A percentile compares a stretch with the other conserved stretches of the same genome.
Evolutionary conservation across 1,140 invertebrate species (phyloP).

Genomic region (Bombus pyrosoma): DNA sequence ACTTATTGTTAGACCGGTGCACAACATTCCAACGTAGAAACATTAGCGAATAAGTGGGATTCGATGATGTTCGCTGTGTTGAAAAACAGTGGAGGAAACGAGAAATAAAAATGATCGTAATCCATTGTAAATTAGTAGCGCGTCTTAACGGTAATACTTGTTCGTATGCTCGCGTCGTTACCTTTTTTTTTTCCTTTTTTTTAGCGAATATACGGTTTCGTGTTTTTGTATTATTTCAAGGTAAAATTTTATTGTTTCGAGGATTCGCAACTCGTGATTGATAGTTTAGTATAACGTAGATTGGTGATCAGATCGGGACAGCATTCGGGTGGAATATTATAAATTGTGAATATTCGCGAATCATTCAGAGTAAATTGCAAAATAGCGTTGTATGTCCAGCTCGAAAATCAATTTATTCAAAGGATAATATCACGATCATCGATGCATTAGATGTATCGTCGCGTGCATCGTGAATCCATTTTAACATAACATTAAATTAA

Average conservation of each 20-base stretch:
- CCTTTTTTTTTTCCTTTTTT: too few species aligned
- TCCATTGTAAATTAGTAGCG: neutral
- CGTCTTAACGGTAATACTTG: conserved; percentile 59
- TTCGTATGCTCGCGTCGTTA: conserved; percentile 66
- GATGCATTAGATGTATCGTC: neutral
- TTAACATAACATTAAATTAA: conserved; percentile 8
- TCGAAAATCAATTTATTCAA: neutral
- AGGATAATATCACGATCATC: neutral
- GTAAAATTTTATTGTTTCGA: conserved; percentile 15
- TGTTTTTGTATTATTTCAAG: conserved; percentile 64
- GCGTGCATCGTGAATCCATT: conserved; percentile 10
- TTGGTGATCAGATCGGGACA: neutral
- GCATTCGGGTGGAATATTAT: neutral
- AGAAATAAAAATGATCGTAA: neutral
- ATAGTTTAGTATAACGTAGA: too few species aligned
- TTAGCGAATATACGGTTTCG: conserved; percentile 75
- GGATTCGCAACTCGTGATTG: conserved; percentile 8
- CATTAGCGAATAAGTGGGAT: conserved; percentile 40
- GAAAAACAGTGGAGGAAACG: neutral
- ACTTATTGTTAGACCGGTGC: conserved; percentile 18
- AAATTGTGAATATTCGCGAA: neutral
- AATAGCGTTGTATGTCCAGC: neutral
- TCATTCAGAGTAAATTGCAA: too few species aligned
- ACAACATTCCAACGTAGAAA: conserved; percentile 51
- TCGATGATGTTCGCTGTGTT: conserved; percentile 13